Evolutionary conservation across 2,113 vertebrate genomes (phyloP), one percentile per base, ranked within the genome.

Genomic region (Pimephales promelas): DNA sequence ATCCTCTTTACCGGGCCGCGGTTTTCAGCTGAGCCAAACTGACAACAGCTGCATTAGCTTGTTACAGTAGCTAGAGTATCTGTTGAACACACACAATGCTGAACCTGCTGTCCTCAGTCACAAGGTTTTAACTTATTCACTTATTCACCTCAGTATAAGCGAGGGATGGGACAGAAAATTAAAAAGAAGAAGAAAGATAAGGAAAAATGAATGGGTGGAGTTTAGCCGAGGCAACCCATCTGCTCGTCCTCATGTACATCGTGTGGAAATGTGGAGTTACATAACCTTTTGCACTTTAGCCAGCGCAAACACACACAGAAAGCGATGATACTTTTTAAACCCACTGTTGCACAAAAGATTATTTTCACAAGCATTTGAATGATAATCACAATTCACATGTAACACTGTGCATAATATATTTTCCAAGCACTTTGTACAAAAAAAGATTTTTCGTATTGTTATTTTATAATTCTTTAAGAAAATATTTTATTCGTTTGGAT

Each of bases 31-130:
- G 89, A 86, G 84, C 87, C 80, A 85, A 88, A 89, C 85, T 84
- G 0, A 59, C 68, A 91, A 85, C 90, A 91, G 86, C 88, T 91
- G 91, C 88, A 80, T 89, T 81, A 20, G 86, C 87, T 91, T 84
- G 84, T 92, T 90, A 92, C 77, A 79, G 61, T 62, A 10, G 59
- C 6, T 28, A 57, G 57, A 28, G 54, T 61, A 45, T 79, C 68
- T 64, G 56, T 59, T 68, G 78, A 64, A 72, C 49, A 31, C 49
- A 54, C 79, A 68, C 64, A 28, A 64, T 20, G 31, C 36, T 72
- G 47, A 74, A 66, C 49, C 77, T n/a, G 10, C 52, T 79, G 61
- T 77, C 45, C n/a, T 61, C 28, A 59, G 31, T 78, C 62, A 47
- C 62, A 31, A 54, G 72, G 57, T 47, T 83, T 79, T 13, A 14